Percentiles rank a stretch among this genome's conserved stretches.
Conservation (phyloP, 1,140 invertebrate genomes). For the Protaetia brevitarsis region DNA sequence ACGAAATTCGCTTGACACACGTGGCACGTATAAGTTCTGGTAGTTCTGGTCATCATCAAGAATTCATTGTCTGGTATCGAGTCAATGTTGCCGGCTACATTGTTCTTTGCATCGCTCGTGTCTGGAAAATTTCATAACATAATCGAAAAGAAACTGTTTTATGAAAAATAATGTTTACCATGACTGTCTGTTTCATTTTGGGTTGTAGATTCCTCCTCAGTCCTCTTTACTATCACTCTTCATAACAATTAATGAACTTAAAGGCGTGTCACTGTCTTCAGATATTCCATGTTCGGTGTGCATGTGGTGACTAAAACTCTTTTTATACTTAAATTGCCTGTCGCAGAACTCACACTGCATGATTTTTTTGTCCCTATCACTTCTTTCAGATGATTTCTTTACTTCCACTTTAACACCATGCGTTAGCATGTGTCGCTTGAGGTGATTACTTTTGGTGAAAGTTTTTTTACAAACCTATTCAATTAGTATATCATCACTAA, state of each 20-base stretch:
- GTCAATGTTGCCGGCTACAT: not conserved
- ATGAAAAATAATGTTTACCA: not conserved
- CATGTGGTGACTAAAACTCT: slow-evolving; percentile 48
- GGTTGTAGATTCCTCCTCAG: slow-evolving; percentile 18
- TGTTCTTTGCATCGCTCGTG: not conserved
- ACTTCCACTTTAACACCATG: slow-evolving; percentile 34
- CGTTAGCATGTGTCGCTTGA: slow-evolving; percentile 42
- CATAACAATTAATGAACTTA: slow-evolving; percentile 28
- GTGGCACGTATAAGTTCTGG: slow-evolving; percentile 43
- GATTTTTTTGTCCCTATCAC: slow-evolving; percentile 31
- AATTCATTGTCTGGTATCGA: not conserved
- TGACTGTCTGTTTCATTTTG: slow-evolving; percentile 1
- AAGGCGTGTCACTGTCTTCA: slow-evolving; percentile 37
- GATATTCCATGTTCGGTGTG: slow-evolving; percentile 46
- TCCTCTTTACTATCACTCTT: slow-evolving; percentile 29
- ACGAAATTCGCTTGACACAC: slow-evolving; percentile 44
- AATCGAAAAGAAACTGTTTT: not conserved
- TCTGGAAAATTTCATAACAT: too few species aligned
- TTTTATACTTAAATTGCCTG: slow-evolving; percentile 48
- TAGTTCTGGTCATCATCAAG: not conserved
- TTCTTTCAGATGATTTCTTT: not conserved
- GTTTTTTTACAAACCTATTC: slow-evolving; percentile 44
- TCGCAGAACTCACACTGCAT: slow-evolving; percentile 49
- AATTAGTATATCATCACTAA: not conserved
- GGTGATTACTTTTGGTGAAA: slow-evolving; percentile 43